Conservation (phyloP, 2,797 vertebrate species). For the Paedocypris micromegethes region DNA sequence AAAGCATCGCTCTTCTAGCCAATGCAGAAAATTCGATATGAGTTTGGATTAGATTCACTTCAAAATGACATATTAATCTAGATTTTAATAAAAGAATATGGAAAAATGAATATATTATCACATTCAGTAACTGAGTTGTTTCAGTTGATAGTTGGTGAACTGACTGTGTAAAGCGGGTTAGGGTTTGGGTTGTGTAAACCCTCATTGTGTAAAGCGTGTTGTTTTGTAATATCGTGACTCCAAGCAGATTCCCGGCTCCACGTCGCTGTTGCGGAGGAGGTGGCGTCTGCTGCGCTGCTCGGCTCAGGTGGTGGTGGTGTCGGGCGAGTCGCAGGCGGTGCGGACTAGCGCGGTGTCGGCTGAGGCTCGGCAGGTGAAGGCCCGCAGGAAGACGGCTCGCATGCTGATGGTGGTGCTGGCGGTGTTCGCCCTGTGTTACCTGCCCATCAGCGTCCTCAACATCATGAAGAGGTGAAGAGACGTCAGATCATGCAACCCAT, state of each 20-base stretch:
- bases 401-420: conserved; percentile 95
- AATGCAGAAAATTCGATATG: too few relatives aligned
- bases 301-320: conserved; percentile 57
- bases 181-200: too few relatives aligned
- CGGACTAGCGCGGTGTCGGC: conserved; percentile 79
- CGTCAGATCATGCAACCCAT: too few relatives aligned
- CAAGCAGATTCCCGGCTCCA: conserved; percentile 88
- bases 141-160: too few relatives aligned
- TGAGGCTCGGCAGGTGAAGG: conserved; percentile 90
- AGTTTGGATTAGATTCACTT: too few relatives aligned
- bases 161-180: too few relatives aligned
- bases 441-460: conserved; percentile 94
- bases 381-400: conserved; percentile 88
- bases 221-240: not conserved
- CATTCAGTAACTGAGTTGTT: too few relatives aligned
- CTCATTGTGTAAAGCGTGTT: not conserved
- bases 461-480: conserved; percentile 86
- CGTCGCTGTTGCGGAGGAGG: conserved; percentile 84
- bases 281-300: conserved; percentile 80
- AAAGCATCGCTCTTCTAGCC: too few relatives aligned
- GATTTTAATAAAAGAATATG: too few relatives aligned
- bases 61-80: too few relatives aligned
- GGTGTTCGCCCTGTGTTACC: conserved; percentile 92
- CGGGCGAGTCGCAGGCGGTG: conserved; percentile 70
- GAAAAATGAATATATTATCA: too few relatives aligned